A percentile compares a stretch with the other conserved stretches of the same genome.
Evolutionary conservation across 2,113 vertebrate species (phyloP).

Genomic region (Hemicordylus capensis): DNA sequence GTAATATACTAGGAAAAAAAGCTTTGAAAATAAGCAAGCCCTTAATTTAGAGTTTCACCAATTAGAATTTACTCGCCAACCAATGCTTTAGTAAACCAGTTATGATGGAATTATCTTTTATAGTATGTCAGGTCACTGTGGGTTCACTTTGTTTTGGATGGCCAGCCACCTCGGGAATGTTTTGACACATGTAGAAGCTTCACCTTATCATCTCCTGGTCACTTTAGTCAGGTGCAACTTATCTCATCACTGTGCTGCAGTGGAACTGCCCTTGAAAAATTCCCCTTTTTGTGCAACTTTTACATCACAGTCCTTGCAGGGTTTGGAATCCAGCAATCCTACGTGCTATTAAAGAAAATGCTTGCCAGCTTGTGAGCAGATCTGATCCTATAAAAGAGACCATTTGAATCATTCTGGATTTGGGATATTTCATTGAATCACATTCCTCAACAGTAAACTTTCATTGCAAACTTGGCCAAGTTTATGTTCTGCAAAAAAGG

Average conservation of each 20-base stretch:
- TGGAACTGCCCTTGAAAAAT: background rate
- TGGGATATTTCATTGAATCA: background rate
- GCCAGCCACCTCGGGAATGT: background rate
- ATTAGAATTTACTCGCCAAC: background rate
- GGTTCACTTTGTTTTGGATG: background rate
- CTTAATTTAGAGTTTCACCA: background rate
- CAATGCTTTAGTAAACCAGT: background rate
- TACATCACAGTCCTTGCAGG: background rate
- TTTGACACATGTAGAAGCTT: background rate
- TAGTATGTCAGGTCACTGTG: background rate
- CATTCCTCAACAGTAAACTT: background rate
- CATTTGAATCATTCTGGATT: background rate
- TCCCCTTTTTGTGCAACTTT: background rate
- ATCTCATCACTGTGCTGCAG: background rate
- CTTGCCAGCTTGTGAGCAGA: background rate
- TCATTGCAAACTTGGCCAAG: background rate
- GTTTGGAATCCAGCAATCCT: background rate
- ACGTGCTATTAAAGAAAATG: background rate
- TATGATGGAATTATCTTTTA: background rate
- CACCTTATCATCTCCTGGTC: background rate
- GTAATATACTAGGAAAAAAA: background rate
- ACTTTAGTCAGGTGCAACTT: background rate
- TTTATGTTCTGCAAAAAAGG: slow-evolving; percentile 1
- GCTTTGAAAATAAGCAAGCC: background rate
- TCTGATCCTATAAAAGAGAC: background rate